Conservation (phyloP, 2,797 vertebrate genomes). For the Epinephelus malabaricus region DNA sequence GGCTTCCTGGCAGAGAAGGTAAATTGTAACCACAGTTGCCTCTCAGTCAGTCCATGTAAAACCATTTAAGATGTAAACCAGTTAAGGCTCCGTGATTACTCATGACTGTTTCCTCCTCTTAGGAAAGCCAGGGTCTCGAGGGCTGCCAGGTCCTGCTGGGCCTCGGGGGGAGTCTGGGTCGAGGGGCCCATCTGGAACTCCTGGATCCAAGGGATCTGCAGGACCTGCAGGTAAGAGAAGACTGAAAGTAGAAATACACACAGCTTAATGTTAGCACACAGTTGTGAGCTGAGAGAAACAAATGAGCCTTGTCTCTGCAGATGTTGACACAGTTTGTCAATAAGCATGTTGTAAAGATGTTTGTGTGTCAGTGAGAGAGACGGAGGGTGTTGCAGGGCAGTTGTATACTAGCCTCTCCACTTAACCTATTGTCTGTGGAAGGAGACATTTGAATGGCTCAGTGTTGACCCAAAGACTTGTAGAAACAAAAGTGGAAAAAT, state of each 20-base stretch:
- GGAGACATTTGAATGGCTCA: slow-evolving; percentile 31
- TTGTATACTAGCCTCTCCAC: slow-evolving; percentile 27
- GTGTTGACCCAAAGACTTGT: slow-evolving; percentile 48
- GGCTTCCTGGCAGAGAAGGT: slow-evolving; percentile 85
- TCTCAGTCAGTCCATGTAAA: slow-evolving; percentile 43
- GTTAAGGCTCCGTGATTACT: slow-evolving; percentile 58
- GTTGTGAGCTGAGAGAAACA: slow-evolving; percentile 31
- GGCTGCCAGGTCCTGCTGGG: slow-evolving; percentile 86
- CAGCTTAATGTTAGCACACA: slow-evolving; percentile 6
- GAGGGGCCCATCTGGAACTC: slow-evolving; percentile 85
- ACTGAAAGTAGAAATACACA: slow-evolving; percentile 9
- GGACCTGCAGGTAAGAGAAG: slow-evolving; percentile 89
- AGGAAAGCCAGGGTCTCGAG: slow-evolving; percentile 85
- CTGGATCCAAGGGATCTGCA: slow-evolving; percentile 85
- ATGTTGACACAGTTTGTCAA: slow-evolving; percentile 51
- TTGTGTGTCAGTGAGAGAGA: slow-evolving; percentile 15
- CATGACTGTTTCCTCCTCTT: slow-evolving; percentile 62
- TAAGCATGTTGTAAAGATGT: slow-evolving; percentile 28
- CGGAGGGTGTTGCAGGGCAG: not conserved
- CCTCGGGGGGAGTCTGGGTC: slow-evolving; percentile 88
- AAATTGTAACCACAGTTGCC: slow-evolving; percentile 50
- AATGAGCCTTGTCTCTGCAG: slow-evolving; percentile 12
- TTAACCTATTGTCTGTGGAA: slow-evolving; percentile 37
- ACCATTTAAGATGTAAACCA: slow-evolving; percentile 40
- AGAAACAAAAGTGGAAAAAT: slow-evolving; percentile 49